These are phyloP conservation scores for Lasiurus cinereus DNA, from an alignment of 2,113 vertebrate genomes.

Conservation along the genomic window DNA sequence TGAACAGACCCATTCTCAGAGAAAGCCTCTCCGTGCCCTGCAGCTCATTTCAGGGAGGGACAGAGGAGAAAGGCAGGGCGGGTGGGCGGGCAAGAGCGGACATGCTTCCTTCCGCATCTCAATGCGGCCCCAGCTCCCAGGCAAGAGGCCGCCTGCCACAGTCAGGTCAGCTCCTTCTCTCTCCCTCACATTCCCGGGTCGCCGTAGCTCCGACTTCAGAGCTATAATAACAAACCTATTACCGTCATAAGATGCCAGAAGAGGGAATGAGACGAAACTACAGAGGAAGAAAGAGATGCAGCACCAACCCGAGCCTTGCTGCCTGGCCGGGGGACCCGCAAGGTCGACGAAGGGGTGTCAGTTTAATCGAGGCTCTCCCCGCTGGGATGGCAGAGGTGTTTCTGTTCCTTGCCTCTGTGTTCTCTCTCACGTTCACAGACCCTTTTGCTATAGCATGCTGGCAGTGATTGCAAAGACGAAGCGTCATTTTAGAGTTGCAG, in stretches of 20 bases:
- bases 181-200: not conserved
- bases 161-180: not conserved
- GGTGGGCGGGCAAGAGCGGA: fast-evolving
- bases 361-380: constrained; percentile 50
- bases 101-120: not conserved
- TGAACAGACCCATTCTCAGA: not conserved
- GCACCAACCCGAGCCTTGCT: not conserved
- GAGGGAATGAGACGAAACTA: not conserved
- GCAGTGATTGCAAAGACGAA: constrained; percentile 26
- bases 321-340: not conserved
- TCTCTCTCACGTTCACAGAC: constrained; percentile 73
- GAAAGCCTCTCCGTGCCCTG: not conserved
- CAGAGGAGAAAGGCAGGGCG: not conserved
- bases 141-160: not conserved
- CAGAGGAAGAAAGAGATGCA: not conserved
- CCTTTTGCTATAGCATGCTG: constrained; percentile 80
- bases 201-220: constrained; percentile 5
- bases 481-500: not conserved
- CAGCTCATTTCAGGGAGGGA: not conserved
- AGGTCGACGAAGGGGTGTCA: constrained; percentile 48
- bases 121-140: not conserved
- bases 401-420: constrained; percentile 72
- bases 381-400: not conserved
- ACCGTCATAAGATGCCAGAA: constrained; percentile 24
- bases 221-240: constrained; percentile 41